Evolutionary conservation across 2,797 vertebrate genomes (phyloP).

Genomic region (Myiotriccus ornatus): DNA sequence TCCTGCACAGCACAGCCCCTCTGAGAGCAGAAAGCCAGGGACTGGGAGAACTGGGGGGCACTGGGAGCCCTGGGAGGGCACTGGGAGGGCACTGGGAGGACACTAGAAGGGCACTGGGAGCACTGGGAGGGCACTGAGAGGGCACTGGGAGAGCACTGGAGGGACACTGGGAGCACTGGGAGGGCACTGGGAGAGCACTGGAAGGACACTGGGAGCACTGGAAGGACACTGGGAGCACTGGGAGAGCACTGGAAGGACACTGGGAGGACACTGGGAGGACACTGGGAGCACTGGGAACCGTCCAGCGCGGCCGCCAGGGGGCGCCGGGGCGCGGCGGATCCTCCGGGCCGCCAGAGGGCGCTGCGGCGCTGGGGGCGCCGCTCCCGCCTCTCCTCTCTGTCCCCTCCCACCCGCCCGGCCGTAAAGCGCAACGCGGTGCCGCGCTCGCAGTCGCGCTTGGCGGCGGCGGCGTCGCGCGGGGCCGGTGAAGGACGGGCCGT

Average conservation of each 20-base stretch:
- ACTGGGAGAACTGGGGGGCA: background rate
- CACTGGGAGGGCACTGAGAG: background rate
- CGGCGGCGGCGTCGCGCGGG: background rate
- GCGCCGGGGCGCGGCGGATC: background rate
- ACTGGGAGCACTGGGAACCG: background rate
- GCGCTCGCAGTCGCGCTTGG: background rate
- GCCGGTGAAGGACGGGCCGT: background rate
- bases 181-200: background rate
- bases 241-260: no score
- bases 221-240: background rate
- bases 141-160: no score
- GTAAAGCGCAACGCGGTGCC: background rate
- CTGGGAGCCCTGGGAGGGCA: background rate
- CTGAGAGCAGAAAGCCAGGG: background rate
- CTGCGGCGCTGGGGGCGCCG: fast-evolving
- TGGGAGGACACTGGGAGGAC: background rate
- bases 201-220: background rate
- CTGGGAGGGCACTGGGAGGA: no score
- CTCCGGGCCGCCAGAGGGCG: background rate
- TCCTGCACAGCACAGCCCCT: background rate
- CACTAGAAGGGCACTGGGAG: background rate
- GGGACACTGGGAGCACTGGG: background rate
- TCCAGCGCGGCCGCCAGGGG: background rate
- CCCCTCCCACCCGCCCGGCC: background rate
- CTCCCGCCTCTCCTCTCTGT: fast-evolving